Conservation (phyloP, 2,888 invertebrate species). For the Autographa gamma region DNA sequence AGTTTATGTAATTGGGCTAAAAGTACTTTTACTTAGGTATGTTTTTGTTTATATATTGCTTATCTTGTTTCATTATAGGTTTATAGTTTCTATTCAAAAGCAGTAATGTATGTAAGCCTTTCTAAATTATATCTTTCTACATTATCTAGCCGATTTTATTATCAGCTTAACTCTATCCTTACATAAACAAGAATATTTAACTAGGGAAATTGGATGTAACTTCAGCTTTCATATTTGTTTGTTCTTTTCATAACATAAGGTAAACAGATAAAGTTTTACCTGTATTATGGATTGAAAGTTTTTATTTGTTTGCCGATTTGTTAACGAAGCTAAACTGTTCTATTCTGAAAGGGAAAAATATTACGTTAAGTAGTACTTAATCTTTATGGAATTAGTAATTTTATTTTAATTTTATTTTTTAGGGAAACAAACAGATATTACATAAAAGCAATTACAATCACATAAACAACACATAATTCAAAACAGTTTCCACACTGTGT, state of each 20-base stretch:
- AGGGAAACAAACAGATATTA: no score
- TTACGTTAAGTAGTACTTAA: neutral
- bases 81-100: neutral
- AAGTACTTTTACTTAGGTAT: neutral
- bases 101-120: neutral
- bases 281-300: constrained; percentile 9
- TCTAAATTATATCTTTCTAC: neutral
- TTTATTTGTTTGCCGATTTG: neutral
- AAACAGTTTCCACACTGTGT: no score
- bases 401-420: no score
- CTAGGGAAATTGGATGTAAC: constrained; percentile 15
- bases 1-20: no score
- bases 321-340: neutral
- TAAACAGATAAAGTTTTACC: constrained; percentile 21
- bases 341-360: neutral
- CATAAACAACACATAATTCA: no score
- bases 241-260: constrained; percentile 10
- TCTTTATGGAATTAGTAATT: no score
- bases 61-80: neutral
- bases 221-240: constrained; percentile 33
- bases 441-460: no score
- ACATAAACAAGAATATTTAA: constrained; percentile 12
- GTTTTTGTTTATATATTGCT: neutral
- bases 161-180: neutral
- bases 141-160: neutral